These are phyloP conservation scores for Rhinatrema bivittatum DNA, from an alignment of 2,797 vertebrate species.

Conservation along the genomic window DNA sequence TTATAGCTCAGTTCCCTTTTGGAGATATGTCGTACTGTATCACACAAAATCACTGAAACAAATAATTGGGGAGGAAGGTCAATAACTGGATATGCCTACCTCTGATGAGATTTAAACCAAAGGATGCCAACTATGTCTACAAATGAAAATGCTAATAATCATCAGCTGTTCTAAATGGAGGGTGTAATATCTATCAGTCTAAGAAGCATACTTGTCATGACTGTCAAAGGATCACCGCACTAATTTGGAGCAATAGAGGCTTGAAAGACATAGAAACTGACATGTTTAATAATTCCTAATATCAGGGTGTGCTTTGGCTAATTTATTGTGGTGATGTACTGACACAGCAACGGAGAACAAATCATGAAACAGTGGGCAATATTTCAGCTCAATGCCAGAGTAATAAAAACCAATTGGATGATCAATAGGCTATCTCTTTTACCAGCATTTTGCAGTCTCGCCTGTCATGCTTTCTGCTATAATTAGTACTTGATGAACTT, in stretches of 20 bases:
- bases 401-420: conserved; percentile 36
- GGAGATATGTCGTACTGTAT: no score
- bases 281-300: background rate
- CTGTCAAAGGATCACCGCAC: background rate
- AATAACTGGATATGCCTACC: no score
- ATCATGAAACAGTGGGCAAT: conserved; percentile 16
- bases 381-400: conserved; percentile 2
- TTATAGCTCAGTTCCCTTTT: no score
- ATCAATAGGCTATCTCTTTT: conserved; percentile 40
- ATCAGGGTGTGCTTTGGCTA: background rate
- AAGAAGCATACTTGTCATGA: no score
- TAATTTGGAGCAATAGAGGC: background rate
- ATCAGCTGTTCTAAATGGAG: fast-evolving
- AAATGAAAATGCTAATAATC: no score
- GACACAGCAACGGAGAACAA: background rate
- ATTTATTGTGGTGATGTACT: conserved; percentile 7
- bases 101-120: no score
- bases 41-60: no score
- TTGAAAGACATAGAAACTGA: background rate
- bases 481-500: conserved; percentile 49
- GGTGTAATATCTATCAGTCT: no score
- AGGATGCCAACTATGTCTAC: no score
- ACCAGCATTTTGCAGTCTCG: conserved; percentile 26
- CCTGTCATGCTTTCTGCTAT: conserved; percentile 31
- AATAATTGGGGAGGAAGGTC: no score